phyloP scores from a whole-genome alignment of 1,140 invertebrate species.

The Meloidogyne hapla region DNA sequence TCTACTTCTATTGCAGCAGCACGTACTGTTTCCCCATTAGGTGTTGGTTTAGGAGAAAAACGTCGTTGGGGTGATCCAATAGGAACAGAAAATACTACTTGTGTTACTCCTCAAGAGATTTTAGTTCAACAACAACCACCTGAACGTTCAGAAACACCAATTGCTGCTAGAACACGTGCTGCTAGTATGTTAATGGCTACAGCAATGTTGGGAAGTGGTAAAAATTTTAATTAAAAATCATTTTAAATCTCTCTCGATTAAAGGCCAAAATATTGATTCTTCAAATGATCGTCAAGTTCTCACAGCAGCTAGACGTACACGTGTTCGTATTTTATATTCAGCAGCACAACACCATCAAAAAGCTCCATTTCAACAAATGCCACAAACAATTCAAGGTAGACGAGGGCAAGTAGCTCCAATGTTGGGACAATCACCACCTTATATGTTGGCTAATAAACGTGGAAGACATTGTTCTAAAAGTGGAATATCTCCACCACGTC shows the following conservation, averaged over 20 bases:
- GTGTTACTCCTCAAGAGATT: background rate
- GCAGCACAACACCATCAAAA: background rate
- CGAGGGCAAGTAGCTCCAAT: conserved; percentile 24
- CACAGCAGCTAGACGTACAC: conserved; percentile 40
- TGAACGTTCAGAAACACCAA: conserved; percentile 19
- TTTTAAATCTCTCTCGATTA: too few species aligned
- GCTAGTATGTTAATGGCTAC: conserved; percentile 29
- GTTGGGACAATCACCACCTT: conserved; percentile 46
- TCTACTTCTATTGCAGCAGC: conserved; percentile 1
- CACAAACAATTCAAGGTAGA: background rate
- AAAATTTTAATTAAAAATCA: background rate
- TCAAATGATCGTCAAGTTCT: conserved; percentile 28
- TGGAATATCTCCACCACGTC: conserved; percentile 31
- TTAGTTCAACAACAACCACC: background rate
- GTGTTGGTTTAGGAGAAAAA: conserved; percentile 32
- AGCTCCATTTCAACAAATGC: background rate
- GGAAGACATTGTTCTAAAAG: conserved; percentile 35
- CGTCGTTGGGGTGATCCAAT: conserved; percentile 32
- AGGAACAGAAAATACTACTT: background rate
- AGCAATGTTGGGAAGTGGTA: background rate
- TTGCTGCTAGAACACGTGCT: conserved; percentile 35
- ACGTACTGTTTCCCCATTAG: conserved; percentile 32
- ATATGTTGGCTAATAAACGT: conserved; percentile 39
- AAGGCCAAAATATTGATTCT: background rate
- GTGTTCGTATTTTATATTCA: conserved; percentile 47